phyloP scores from a whole-genome alignment of 2,113 vertebrate species.

The Syrmaticus mikado region DNA sequence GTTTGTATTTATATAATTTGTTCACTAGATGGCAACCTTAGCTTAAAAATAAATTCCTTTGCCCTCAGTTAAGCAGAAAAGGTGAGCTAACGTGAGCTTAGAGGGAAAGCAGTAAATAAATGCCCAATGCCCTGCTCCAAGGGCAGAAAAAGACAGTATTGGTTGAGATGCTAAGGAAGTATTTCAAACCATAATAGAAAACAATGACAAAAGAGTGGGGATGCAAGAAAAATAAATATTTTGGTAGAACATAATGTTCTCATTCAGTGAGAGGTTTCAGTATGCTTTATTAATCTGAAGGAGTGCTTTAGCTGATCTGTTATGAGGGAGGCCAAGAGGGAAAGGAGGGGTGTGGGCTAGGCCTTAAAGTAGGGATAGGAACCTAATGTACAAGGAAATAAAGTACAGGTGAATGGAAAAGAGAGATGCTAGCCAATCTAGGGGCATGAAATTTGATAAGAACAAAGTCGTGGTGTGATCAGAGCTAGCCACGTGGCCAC shows the following conservation, averaged over 20 bases:
- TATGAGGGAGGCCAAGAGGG: not conserved
- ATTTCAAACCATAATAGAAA: not conserved
- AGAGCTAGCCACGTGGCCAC: not conserved
- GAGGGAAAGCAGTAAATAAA: not conserved
- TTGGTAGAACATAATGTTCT: not conserved
- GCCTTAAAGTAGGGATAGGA: not conserved
- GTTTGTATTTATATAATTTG: not conserved
- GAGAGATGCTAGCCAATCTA: not conserved
- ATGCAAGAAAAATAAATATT: not conserved
- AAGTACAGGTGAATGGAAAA: not conserved
- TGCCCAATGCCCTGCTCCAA: not conserved
- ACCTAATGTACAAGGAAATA: not conserved
- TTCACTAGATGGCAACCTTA: constrained; percentile 50
- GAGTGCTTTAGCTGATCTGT: not conserved
- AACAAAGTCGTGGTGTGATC: not conserved
- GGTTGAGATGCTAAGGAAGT: not conserved
- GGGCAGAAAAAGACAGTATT: not conserved
- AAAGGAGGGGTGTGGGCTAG: not conserved
- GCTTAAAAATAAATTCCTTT: not conserved
- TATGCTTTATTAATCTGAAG: not conserved
- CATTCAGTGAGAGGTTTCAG: not conserved
- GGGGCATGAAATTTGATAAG: not conserved
- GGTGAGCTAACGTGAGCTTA: not conserved
- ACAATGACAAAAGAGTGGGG: not conserved
- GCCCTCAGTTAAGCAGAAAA: accelerated